These are phyloP conservation scores for Pantelozetes paolii DNA, from an alignment of 2,888 invertebrate species.

Conservation along the genomic window DNA sequence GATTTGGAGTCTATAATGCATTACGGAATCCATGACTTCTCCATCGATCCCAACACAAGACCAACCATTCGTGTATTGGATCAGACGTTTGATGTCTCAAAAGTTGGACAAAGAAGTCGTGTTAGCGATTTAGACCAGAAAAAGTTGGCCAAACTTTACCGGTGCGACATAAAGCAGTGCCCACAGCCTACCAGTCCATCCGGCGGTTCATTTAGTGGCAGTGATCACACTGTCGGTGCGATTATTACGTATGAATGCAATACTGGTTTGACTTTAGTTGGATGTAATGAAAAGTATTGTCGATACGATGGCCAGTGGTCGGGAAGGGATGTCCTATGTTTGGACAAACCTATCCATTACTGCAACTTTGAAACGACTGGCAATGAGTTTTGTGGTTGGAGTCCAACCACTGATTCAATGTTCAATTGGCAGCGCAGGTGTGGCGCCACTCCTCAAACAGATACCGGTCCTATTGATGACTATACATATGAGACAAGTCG, in stretches of 20 bases:
- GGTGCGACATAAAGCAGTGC: constrained; percentile 12
- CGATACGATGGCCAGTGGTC: constrained; percentile 32
- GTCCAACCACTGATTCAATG: neutral
- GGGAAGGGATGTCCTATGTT: constrained; percentile 20
- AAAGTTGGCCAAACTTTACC: constrained; percentile 34
- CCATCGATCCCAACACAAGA: neutral
- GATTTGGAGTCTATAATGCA: constrained; percentile 45
- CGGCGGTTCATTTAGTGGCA: neutral
- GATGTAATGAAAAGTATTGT: constrained; percentile 12
- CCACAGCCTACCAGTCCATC: neutral
- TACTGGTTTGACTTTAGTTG: constrained; percentile 15
- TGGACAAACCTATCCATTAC: neutral
- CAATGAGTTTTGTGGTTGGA: constrained; percentile 33
- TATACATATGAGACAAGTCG: constrained; percentile 9
- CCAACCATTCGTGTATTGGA: constrained; percentile 5
- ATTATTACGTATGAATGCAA: constrained; percentile 21
- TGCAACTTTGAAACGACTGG: constrained; percentile 34
- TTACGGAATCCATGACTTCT: constrained; percentile 37
- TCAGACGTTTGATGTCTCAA: neutral
- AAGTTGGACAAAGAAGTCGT: constrained; percentile 11
- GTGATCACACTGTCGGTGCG: constrained; percentile 17
- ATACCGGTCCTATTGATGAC: constrained; percentile 37
- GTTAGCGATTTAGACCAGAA: constrained; percentile 18
- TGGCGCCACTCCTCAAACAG: neutral
- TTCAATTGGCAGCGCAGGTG: constrained; percentile 7